Evolutionary conservation across 1,140 invertebrate genomes (phyloP).

Genomic region (Ceratina japonica): DNA sequence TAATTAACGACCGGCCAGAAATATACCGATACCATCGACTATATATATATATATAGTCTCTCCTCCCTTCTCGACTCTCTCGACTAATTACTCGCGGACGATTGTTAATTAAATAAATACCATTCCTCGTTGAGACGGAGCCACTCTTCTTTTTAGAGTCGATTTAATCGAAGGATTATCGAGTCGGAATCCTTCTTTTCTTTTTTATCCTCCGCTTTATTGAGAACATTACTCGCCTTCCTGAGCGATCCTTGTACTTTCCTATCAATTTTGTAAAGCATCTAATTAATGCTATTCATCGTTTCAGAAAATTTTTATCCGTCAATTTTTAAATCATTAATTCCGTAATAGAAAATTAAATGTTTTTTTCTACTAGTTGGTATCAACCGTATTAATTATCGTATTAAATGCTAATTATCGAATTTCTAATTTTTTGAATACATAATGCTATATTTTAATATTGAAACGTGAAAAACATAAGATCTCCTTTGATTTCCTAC

Average conservation of each 20-base stretch:
- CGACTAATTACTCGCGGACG: constrained; percentile 39
- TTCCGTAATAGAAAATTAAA: not conserved
- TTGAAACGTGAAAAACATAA: too few relatives aligned
- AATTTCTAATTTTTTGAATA: not conserved
- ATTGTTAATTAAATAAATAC: constrained; percentile 51
- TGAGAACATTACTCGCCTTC: too few relatives aligned
- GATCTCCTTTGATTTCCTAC: too few relatives aligned
- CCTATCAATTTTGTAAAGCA: too few relatives aligned
- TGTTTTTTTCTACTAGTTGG: not conserved
- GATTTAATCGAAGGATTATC: not conserved
- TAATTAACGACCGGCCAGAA: constrained; percentile 40
- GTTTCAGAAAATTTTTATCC: too few relatives aligned
- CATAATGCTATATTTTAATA: not conserved
- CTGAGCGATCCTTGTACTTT: too few relatives aligned
- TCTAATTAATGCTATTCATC: too few relatives aligned
- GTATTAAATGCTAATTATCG: constrained; percentile 10
- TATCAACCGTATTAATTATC: too few relatives aligned
- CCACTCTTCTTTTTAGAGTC: not conserved
- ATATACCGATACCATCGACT: constrained; percentile 12
- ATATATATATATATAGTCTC: not conserved
- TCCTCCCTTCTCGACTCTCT: not conserved
- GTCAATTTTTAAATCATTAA: too few relatives aligned
- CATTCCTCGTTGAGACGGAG: not conserved
- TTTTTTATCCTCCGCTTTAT: not conserved
- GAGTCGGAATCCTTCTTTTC: not conserved